Evolutionary conservation across 2,113 vertebrate genomes (phyloP).

Genomic region (Lophius piscatorius): DNA sequence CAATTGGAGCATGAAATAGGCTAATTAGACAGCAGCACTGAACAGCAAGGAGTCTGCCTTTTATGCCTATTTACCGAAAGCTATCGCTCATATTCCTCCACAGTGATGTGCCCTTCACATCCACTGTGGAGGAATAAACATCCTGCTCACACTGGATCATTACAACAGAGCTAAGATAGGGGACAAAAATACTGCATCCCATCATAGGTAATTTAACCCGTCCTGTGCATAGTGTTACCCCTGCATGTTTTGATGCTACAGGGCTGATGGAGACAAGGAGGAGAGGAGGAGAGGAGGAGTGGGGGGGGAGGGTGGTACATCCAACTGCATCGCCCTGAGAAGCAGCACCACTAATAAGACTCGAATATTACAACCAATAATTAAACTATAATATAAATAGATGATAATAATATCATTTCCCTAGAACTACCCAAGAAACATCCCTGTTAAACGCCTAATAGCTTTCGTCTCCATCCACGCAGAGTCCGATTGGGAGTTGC

Average conservation of each 20-base stretch:
- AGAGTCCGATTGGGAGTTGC: neutral
- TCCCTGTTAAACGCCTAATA: neutral
- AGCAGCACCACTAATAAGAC: slow-evolving; percentile 50
- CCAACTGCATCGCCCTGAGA: slow-evolving; percentile 61
- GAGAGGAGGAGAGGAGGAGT: slow-evolving; percentile 24
- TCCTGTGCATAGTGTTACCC: slow-evolving; percentile 45
- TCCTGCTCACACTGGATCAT: slow-evolving; percentile 20
- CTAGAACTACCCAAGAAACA: neutral
- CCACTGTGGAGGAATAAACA: slow-evolving; percentile 51
- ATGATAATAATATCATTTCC: neutral
- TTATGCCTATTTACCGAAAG: slow-evolving; percentile 46
- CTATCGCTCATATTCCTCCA: slow-evolving; percentile 63
- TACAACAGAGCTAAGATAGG: slow-evolving; percentile 6
- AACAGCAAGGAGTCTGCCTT: slow-evolving; percentile 40
- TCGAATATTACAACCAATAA: slow-evolving; percentile 1
- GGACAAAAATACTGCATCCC: slow-evolving; percentile 4
- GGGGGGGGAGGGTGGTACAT: slow-evolving; percentile 18
- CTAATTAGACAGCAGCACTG: slow-evolving; percentile 39
- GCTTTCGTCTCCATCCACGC: slow-evolving; percentile 7
- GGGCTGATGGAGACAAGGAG: slow-evolving; percentile 62
- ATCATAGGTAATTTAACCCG: slow-evolving; percentile 32
- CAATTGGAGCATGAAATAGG: slow-evolving; percentile 67
- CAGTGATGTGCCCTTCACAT: slow-evolving; percentile 78
- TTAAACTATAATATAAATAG: neutral
- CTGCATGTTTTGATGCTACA: slow-evolving; percentile 67